phyloP scores from a whole-genome alignment of 2,113 vertebrate genomes.

The Nannospalax galili region DNA sequence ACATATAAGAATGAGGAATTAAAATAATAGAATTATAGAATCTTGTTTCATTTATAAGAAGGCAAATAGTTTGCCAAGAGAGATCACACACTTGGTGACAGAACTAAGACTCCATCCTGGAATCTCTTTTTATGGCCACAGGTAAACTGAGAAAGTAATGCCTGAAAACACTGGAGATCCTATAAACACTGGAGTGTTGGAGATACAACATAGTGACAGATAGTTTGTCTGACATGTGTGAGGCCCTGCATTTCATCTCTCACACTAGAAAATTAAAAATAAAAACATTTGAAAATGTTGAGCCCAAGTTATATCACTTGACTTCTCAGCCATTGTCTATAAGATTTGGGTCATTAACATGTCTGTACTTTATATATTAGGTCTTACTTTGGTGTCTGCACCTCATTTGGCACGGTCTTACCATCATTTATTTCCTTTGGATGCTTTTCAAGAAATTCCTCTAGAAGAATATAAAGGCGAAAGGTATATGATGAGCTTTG shows the following conservation, averaged over 20 bases:
- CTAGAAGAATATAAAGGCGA: slow-evolving; percentile 88
- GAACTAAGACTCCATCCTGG: background rate
- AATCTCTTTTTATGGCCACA: background rate
- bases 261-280: background rate
- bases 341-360: background rate
- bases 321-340: slow-evolving; percentile 1
- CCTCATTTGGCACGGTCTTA: slow-evolving; percentile 97
- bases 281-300: background rate
- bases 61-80: background rate
- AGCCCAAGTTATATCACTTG: slow-evolving; percentile 3
- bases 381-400: slow-evolving; percentile 97
- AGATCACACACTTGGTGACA: background rate
- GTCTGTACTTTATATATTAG: slow-evolving; percentile 82
- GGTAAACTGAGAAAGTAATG: slow-evolving; percentile 10
- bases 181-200: background rate
- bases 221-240: background rate
- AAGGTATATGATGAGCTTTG: slow-evolving; percentile 87
- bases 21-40: slow-evolving; percentile 10
- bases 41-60: slow-evolving; percentile 48
- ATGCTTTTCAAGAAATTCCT: slow-evolving; percentile 90
- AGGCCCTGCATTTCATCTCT: background rate
- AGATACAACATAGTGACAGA: background rate
- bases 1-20: background rate
- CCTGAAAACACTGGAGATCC: background rate
- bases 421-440: slow-evolving; percentile 98